These are phyloP conservation scores for Gasterosteus aculeatus DNA, from an alignment of 2,113 vertebrate species.

Conservation along the genomic window DNA sequence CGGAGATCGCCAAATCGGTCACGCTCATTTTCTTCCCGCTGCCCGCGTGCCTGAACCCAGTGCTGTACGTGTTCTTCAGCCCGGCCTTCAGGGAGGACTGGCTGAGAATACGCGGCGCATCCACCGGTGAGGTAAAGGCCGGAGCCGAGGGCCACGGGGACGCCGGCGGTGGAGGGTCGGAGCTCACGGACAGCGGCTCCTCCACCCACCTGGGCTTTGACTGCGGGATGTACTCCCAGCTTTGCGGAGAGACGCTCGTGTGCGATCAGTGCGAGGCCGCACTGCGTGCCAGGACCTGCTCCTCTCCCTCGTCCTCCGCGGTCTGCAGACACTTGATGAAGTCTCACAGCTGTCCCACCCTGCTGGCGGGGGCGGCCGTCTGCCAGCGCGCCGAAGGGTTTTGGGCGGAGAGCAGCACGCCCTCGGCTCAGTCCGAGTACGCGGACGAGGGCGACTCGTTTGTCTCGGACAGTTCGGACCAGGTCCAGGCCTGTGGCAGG, in stretches of 20 bases:
- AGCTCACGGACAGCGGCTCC: conserved; percentile 63
- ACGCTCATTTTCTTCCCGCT: conserved; percentile 96
- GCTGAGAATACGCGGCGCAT: conserved; percentile 80
- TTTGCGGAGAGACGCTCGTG: conserved; percentile 82
- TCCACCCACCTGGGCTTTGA: conserved; percentile 70
- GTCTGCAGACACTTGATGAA: conserved; percentile 96
- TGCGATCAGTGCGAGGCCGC: conserved; percentile 91
- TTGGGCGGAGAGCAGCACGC: conserved; percentile 90
- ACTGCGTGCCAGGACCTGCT: conserved; percentile 85
- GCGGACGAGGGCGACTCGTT: conserved; percentile 96
- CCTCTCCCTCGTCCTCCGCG: conserved; percentile 73
- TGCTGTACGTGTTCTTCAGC: conserved; percentile 96
- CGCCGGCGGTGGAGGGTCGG: conserved; percentile 65
- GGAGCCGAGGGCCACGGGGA: conserved; percentile 71
- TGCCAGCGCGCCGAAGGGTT: conserved; percentile 87
- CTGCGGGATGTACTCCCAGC: conserved; percentile 86
- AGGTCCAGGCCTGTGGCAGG: conserved; percentile 94
- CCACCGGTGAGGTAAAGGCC: conserved; percentile 65
- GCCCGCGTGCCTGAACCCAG: conserved; percentile 94
- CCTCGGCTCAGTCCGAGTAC: conserved; percentile 92
- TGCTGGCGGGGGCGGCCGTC: conserved; percentile 82
- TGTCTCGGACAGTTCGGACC: conserved; percentile 96
- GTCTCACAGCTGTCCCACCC: conserved; percentile 92
- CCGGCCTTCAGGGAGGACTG: conserved; percentile 96
- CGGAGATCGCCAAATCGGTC: conserved; percentile 95